phyloP scores from a whole-genome alignment of 2,888 invertebrate genomes.

The Leucoptera coffeella region DNA sequence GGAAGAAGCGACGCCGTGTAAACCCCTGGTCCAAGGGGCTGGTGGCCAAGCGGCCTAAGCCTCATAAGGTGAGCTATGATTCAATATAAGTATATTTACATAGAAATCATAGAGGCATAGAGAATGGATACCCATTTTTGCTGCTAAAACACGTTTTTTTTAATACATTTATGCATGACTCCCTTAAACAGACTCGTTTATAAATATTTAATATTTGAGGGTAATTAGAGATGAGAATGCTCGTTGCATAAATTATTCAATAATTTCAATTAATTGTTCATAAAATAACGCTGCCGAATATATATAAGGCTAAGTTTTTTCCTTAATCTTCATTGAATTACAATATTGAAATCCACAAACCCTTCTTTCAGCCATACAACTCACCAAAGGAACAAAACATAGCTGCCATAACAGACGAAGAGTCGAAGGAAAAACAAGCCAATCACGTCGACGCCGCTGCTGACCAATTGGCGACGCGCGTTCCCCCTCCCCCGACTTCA shows the following conservation, averaged over 20 bases:
- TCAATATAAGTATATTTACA: conserved; percentile 19
- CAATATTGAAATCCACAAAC: neutral
- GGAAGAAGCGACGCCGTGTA: conserved; percentile 31
- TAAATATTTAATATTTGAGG: no score
- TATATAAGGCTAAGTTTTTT: neutral
- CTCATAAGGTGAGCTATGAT: no score
- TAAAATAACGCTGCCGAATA: no score
- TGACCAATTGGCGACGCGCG: conserved; percentile 29
- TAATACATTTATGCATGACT: no score
- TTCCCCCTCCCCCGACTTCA: conserved; percentile 14
- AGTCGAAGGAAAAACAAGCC: conserved; percentile 48
- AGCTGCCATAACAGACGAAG: conserved; percentile 41
- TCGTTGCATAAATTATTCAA: no score
- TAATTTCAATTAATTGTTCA: no score
- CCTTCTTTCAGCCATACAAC: conserved; percentile 11
- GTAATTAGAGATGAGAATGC: no score
- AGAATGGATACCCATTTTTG: no score
- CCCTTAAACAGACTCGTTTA: no score
- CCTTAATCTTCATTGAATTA: no score
- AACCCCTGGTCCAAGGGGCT: conserved; percentile 41
- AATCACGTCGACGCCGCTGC: conserved; percentile 36
- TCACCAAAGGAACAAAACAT: conserved; percentile 20
- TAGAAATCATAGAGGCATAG: no score
- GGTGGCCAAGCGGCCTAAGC: conserved; percentile 27
- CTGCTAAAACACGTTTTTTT: no score